phyloP scores from a whole-genome alignment of 35 echinoderm and acorn worm species.

The Apostichopus japonicus region DNA sequence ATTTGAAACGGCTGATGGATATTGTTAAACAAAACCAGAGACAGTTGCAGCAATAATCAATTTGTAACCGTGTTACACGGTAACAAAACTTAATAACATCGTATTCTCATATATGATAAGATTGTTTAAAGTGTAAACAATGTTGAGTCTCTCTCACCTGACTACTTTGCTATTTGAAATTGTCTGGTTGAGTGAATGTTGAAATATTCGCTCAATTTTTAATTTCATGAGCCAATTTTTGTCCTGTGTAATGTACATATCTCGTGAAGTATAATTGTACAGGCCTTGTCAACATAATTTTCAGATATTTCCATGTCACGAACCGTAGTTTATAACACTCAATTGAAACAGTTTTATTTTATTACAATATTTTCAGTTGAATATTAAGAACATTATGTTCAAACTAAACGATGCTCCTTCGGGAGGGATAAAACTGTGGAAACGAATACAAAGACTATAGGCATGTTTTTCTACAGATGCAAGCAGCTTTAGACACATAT shows the following conservation, averaged over 20 bases:
- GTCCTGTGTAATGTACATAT: not conserved
- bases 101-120: not conserved
- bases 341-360: too few species aligned
- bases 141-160: not conserved
- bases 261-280: not conserved
- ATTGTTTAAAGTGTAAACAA: not conserved
- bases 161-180: not conserved
- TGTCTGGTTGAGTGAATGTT: constrained; percentile 1
- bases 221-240: not conserved
- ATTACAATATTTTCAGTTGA: too few species aligned
- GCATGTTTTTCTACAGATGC: too few species aligned
- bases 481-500: too few species aligned
- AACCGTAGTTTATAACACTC: too few species aligned
- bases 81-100: not conserved
- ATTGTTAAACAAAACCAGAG: constrained; percentile 15
- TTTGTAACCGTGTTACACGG: not conserved
- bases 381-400: too few species aligned
- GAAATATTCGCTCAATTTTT: not conserved
- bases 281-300: too few species aligned
- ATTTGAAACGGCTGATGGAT: constrained; percentile 19
- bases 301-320: too few species aligned
- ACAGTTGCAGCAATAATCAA: constrained; percentile 14
- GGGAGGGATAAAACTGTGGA: too few species aligned
- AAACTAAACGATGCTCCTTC: too few species aligned
- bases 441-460: too few species aligned